Evolutionary conservation across 2,797 vertebrate genomes (phyloP), one percentile per base, ranked within the genome.

Genomic region (Crocodylus rhombifer): DNA sequence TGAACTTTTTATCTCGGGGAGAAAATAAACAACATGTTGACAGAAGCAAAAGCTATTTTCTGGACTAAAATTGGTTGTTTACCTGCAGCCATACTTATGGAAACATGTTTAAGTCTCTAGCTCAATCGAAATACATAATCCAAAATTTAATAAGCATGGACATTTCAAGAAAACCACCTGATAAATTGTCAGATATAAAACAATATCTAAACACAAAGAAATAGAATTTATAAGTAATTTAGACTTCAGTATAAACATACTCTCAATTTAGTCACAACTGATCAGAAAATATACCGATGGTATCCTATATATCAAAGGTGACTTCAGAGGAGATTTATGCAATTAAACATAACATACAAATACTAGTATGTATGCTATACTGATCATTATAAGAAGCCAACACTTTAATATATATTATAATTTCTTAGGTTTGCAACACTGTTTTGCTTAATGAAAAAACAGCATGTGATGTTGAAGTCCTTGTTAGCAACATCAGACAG

Each of bases 61-160:
- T 97, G 98, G 97, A 98, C 98, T 98, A 98, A 98, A 98, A 98
- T 98, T 98, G 98, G 97, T 98, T 99, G 98, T 99, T 99, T 99
- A 99, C 98, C 98, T 97, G 98, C 97, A 98, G 98, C 97, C 97
- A 97, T 97, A 98, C 97, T 97, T 98, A 98, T 93, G 92, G 96
- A 98, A 98, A 98, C 97, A 97, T 97, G 96, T 97, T 97, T 97
- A 97, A 96, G 89, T 95, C 96, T 97, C 91, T 91, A 97, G 73
- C 89, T 95, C 93, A 95, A 95, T 95, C 96, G 96, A 98, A 97
- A 96, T 94, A 97, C 91, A 97, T 98, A 98, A 98, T 97, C 97
- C 96, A 92, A 97, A 98, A 98, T 97, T 96, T 97, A 98, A 97
- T 98, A 98, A 97, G 95, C 95, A 95, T 91, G 77, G 95, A 96